Percentiles rank a stretch among this genome's conserved stretches.
These are phyloP conservation scores for Cinclus mexicanus DNA, from an alignment of 2,113 vertebrate species.

Conservation along the genomic window DNA sequence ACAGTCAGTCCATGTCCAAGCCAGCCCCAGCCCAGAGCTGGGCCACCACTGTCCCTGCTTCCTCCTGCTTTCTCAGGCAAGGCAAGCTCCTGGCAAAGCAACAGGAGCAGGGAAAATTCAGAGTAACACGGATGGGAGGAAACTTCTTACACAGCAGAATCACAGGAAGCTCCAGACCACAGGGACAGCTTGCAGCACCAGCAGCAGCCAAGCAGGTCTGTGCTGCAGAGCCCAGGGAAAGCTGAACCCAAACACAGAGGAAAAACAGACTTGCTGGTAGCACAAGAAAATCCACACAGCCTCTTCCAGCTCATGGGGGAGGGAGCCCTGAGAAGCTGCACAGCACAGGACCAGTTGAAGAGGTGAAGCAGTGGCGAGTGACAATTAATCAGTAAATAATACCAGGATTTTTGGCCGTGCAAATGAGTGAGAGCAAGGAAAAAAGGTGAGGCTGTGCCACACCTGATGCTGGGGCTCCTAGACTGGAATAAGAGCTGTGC, in stretches of 20 bases:
- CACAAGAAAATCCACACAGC: background rate
- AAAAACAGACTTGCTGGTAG: background rate
- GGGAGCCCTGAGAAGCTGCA: background rate
- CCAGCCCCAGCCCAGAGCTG: background rate
- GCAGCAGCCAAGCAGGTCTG: background rate
- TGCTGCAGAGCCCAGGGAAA: background rate
- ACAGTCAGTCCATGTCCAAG: background rate
- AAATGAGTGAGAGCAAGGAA: background rate
- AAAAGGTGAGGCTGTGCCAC: background rate
- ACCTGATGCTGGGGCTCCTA: background rate
- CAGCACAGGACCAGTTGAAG: background rate
- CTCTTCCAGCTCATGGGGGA: background rate
- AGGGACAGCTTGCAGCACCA: background rate
- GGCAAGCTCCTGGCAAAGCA: background rate
- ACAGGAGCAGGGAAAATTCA: background rate
- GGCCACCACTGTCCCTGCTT: background rate
- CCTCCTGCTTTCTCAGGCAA: background rate
- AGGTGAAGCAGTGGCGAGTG: background rate
- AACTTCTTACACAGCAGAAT: background rate
- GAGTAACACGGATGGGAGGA: background rate
- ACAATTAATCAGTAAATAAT: background rate
- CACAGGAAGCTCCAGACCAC: background rate
- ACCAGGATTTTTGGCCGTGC: rapidly evolving
- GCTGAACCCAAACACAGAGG: background rate
- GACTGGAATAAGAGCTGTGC: background rate